These are phyloP conservation scores for Pheosia tremula DNA, from an alignment of 2,888 invertebrate genomes.

Conservation along the genomic window DNA sequence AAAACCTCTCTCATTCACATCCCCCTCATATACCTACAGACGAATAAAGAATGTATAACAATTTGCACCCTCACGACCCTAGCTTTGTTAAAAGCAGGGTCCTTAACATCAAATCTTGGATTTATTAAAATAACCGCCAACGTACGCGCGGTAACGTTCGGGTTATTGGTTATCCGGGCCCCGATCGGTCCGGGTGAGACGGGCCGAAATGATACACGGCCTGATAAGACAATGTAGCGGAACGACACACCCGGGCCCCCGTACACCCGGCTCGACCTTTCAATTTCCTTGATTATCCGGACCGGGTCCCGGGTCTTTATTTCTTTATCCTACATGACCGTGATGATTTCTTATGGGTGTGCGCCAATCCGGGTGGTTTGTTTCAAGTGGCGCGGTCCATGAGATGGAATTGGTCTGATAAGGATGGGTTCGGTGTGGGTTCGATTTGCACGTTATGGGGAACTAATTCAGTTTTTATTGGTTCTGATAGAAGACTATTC, in stretches of 20 bases:
- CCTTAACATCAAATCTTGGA: conserved; percentile 38
- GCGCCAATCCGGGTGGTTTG: conserved; percentile 26
- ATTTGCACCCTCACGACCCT: conserved; percentile 22
- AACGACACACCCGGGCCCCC: conserved; percentile 52
- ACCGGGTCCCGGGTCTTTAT: conserved; percentile 48
- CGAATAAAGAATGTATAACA: conserved; percentile 28
- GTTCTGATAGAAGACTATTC: too few species aligned
- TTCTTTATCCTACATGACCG: conserved; percentile 54
- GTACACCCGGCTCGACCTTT: conserved; percentile 65
- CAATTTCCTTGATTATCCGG: conserved; percentile 75
- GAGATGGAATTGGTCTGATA: conserved; percentile 29
- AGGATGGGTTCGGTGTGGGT: conserved; percentile 8
- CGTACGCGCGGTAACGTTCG: conserved; percentile 34
- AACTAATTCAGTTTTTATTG: conserved; percentile 5
- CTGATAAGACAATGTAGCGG: conserved; percentile 72
- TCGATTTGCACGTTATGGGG: conserved; percentile 16
- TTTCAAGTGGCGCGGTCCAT: conserved; percentile 31
- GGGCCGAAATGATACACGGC: conserved; percentile 68
- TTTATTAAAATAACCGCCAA: conserved; percentile 62
- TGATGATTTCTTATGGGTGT: conserved; percentile 53
- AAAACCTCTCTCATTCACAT: conserved; percentile 14
- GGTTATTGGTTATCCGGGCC: conserved; percentile 49
- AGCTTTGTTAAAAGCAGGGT: neutral
- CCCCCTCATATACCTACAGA: conserved; percentile 19
- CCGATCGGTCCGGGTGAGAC: conserved; percentile 46